These are phyloP conservation scores for Motacilla tschutschensis DNA, from an alignment of 2,113 vertebrate genomes.

Conservation along the genomic window DNA sequence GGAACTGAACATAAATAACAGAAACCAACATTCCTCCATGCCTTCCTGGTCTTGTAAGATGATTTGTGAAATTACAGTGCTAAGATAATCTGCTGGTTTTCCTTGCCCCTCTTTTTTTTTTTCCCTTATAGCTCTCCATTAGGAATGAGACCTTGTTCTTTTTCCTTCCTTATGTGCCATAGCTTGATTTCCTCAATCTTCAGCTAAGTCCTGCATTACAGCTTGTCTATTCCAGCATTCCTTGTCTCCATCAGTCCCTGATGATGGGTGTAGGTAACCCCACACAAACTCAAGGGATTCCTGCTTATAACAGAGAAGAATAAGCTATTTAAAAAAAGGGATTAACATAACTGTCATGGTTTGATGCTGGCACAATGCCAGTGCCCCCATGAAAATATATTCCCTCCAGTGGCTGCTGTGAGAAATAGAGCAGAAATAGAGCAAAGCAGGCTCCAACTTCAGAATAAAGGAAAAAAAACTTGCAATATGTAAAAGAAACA, in stretches of 20 bases:
- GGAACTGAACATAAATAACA: background rate
- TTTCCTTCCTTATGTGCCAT: background rate
- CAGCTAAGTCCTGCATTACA: background rate
- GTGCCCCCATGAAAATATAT: no score
- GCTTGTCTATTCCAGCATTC: background rate
- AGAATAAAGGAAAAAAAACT: no score
- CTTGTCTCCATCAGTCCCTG: background rate
- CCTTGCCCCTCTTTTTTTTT: fast-evolving
- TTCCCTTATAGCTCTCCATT: background rate
- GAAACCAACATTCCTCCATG: background rate
- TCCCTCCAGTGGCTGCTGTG: no score
- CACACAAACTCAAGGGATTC: background rate
- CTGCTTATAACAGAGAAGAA: background rate
- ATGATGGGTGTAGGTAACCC: background rate
- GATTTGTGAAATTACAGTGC: background rate
- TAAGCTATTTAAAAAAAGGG: background rate
- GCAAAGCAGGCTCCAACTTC: no score
- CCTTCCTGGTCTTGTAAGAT: background rate
- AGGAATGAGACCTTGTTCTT: background rate
- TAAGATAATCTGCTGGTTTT: background rate
- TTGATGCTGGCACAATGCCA: no score
- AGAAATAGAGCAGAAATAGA: no score
- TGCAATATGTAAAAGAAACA: no score
- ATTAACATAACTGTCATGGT: background rate
- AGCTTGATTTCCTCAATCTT: background rate